Base-by-base conservation (phyloP, 1,140 invertebrate species). In the Drosophila sulfurigaster region DNA sequence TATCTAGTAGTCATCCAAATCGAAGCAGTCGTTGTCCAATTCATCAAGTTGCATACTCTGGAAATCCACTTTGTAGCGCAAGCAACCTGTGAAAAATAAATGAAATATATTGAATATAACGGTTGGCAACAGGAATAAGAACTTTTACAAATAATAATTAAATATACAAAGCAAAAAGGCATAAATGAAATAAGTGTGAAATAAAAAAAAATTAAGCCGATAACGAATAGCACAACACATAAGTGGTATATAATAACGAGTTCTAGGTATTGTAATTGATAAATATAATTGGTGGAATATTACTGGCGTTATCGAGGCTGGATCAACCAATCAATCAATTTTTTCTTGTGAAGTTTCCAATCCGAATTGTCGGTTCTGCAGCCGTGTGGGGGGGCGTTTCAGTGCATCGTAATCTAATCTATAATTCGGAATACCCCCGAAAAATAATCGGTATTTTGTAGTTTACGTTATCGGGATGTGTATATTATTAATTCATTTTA, bases 21-120 rank as follows among this genome's bases (percentile, higher is more conserved):
- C 97, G 93, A 96, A 97, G 79, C 96, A 94, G 79, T 97, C 96
- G 90, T 97, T 94, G 79, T 97, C 96, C 87, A 96, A 94, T 58
- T 98, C 97, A 83, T 98, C 96, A 82, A 97, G 94, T 93, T 99
- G 98, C 95, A 99, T 96, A 92, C 96, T 97, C 93, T 99, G 98
- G 95, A 99, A 98, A 94, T 99, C 99, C 80, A 99, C 98, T 94
- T 99, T 98, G 95, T 99, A 99, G 76, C 99, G 97, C 82, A 99
- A 95, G 88, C 99, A 96, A 93, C 85, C 85, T 88, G 69, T 1
- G 57, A 25, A 52, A 15, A 58, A 16, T n/a, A 52, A 51, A 43
- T 13, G 7, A 16, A 8, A 72, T n/a, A 77, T 49, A 48, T 13
- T 69, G 4, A 7, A 51, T 15, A 49, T n/a, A 38, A 6, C 20